Base-by-base conservation (phyloP, 2,797 vertebrate genomes). In the Okamejei kenojei region DNA sequence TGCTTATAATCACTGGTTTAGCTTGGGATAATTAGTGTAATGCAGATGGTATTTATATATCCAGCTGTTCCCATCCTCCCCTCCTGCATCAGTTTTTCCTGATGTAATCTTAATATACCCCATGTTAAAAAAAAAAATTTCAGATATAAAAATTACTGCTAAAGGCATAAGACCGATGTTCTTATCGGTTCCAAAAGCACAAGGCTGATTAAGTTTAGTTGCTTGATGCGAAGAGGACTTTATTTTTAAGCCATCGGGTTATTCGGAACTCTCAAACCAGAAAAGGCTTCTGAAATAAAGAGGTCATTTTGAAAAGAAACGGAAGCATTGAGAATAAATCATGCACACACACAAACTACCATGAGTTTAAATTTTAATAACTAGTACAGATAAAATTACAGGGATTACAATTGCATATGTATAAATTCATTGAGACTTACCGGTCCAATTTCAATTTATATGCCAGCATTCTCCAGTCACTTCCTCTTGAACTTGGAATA, bases 391-490 rank as follows among this genome's bases (percentile, higher is more conserved):
- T 79, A 17, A 38, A 79, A 17, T 38, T 79, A 38, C 19, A 38
- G 32, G 32, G 15, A 79, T n/a, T n/a, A 79, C 17, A 79, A 38
- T 79, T 79, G 45, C 45, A 45, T 45, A 58, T 84, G 15, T 88
- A 32, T 88, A 35, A 68, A 88, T 88, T 19, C 32, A 32, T 68
- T 68, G 17, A 68, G 17, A 78, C 76, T 94, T 94, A 99, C 98
- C 98, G 98, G 96, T 99, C 98, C 0, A 99, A 97, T 96, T 99
- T 98, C 93, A 99, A 98, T 96, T 99, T 99, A 96, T 99, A 98
- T 94, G 98, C 99, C 95, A 99, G 96, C 94, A 97, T 98, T 95
- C 98, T 97, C 99, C 99, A 99, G 96, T 99, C 98, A 0, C 98
- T 98, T 94, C 98, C 98, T 74, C 98, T 98, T 94, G 97, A 97